Conservation (phyloP, 2,113 vertebrate species). For the Nycticorax nycticorax region DNA sequence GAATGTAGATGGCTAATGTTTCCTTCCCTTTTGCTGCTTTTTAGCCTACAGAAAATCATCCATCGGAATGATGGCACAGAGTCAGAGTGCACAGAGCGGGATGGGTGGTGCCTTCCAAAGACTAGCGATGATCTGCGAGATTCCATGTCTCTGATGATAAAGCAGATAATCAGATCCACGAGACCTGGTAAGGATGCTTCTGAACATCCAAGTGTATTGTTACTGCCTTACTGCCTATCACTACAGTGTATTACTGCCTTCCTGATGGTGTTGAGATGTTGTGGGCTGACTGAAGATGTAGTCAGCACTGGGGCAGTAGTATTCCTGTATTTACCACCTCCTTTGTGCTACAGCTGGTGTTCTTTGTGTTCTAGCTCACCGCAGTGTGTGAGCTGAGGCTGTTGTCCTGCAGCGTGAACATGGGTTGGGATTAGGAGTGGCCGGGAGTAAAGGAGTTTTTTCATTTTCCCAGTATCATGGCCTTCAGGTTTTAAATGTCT, state of each 20-base stretch:
- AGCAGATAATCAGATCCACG: constrained; percentile 81
- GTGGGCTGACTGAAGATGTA: neutral
- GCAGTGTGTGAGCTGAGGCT: neutral
- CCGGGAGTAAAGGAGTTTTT: neutral
- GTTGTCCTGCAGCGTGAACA: neutral
- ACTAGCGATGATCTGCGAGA: constrained; percentile 89
- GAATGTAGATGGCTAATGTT: neutral
- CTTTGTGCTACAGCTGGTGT: neutral
- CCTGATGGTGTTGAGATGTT: neutral
- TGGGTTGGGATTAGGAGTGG: neutral
- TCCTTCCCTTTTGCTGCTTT: neutral
- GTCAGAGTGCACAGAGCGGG: constrained; percentile 84
- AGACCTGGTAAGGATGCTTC: constrained; percentile 74
- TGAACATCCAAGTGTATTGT: too few species aligned
- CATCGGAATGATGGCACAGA: constrained; percentile 79
- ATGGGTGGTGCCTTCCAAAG: constrained; percentile 91
- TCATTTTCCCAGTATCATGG: neutral
- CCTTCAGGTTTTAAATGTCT: neutral
- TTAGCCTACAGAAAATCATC: constrained; percentile 85
- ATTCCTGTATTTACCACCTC: neutral
- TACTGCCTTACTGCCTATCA: neutral
- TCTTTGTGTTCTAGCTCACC: neutral
- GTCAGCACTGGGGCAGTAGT: neutral
- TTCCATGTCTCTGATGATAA: constrained; percentile 90
- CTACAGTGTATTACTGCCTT: neutral